Evolutionary conservation across 2,113 vertebrate species (phyloP), one percentile per base, ranked within the genome.

Genomic region (Tor tambroides): DNA sequence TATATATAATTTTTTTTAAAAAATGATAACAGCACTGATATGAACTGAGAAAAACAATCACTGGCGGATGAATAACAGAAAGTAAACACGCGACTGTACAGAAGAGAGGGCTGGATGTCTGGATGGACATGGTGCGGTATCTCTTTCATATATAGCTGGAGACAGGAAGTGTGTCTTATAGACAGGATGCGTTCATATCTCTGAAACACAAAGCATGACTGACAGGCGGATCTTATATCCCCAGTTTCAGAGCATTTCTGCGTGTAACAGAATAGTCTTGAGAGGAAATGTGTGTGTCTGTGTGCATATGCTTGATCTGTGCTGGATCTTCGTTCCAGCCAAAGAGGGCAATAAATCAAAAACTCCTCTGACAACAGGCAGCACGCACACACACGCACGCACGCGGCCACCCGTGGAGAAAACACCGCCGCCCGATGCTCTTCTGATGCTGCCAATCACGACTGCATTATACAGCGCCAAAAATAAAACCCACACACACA

Each of bases 291-390:
- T 65, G 80, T 26, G 38, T 21, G 80, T 82, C 23, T 21, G n/a
- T 6, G 59, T 83, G 63, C 63, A 35, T 71, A 69, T 49, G 63
- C 61, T 83, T 51, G 80, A 83, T 83, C 63, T 69, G n/a, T 51
- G 43, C 43, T 83, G 28, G 80, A 46, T 83, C 63, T 69, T 49
- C 19, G 26, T 35, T 26, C 23, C 7, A 80, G n/a, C 78, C 80
- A 10, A 82, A 83, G 81, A 67, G 26, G 17, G 6, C 65, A 21
- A 83, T 51, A 71, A 83, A 83, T 71, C 63, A 83, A 30, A 78
- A 32, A 78, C 72, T 17, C 72, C 41, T 46, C 35, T 38, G 56
- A 82, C 80, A 46, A 3, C 7, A 63, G n/a, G 32, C 56, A 7
- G 14, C 35, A 26, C 11, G 23, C 19, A 23, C 54, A 56, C 54